A percentile compares a stretch with the other conserved stretches of the same genome.
These are phyloP conservation scores for Proisotoma minuta DNA, from an alignment of 2,888 invertebrate genomes.

Conservation along the genomic window DNA sequence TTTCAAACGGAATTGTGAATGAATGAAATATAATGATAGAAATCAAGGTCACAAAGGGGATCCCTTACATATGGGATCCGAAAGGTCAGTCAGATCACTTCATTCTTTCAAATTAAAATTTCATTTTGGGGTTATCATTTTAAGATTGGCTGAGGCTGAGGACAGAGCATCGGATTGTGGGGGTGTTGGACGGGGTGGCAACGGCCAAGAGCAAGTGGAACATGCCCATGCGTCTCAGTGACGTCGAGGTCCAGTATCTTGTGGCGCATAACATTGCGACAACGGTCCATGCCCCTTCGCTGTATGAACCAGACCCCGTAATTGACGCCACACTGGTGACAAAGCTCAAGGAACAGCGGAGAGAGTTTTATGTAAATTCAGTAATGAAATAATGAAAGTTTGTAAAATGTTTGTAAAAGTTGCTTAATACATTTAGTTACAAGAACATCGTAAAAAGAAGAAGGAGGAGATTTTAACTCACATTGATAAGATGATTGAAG, in stretches of 20 bases:
- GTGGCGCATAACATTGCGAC: constrained; percentile 28
- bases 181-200: constrained; percentile 64
- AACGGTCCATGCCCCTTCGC: constrained; percentile 28
- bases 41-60: constrained; percentile 54
- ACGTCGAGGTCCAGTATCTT: constrained; percentile 35
- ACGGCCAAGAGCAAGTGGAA: constrained; percentile 16
- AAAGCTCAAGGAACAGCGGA: constrained; percentile 14
- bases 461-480: constrained; percentile 56
- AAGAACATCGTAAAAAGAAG: constrained; percentile 49
- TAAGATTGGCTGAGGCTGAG: constrained; percentile 71
- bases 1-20: not conserved
- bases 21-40: constrained; percentile 48
- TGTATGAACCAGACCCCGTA: constrained; percentile 12
- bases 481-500: constrained; percentile 70
- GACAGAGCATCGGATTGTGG: constrained; percentile 68
- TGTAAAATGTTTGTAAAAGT: too few relatives aligned
- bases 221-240: constrained; percentile 35
- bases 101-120: not conserved
- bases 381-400: too few relatives aligned
- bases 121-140: constrained; percentile 4
- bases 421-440: too few relatives aligned
- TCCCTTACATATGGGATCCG: constrained; percentile 63
- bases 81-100: constrained; percentile 54
- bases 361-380: constrained; percentile 6
- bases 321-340: constrained; percentile 16